Evolutionary conservation across 92 coral and sea anemone genomes (phyloP).

Genomic region (Phenganax subtilis): DNA sequence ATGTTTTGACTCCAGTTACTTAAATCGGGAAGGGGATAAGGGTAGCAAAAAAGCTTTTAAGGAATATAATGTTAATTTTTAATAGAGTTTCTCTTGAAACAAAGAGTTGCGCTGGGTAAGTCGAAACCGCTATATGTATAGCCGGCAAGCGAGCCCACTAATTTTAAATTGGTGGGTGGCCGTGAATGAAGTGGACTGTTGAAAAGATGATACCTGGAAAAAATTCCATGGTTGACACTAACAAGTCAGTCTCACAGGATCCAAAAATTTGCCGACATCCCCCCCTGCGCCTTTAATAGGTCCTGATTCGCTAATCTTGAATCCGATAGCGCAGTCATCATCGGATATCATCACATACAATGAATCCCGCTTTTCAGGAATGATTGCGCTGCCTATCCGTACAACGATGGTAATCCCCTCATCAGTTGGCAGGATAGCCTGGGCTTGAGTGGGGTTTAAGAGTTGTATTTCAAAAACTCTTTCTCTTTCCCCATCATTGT

Average conservation of each 20-base stretch:
- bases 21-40: too few relatives aligned
- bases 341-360: slow-evolving; percentile 25
- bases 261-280: neutral
- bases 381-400: slow-evolving; percentile 15
- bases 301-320: slow-evolving; percentile 29
- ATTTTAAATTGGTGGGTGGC: too few relatives aligned
- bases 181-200: neutral
- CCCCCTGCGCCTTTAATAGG: slow-evolving; percentile 34
- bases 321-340: slow-evolving; percentile 3
- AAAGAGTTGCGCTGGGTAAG: too few relatives aligned
- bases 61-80: too few relatives aligned
- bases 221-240: neutral
- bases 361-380: slow-evolving; percentile 25
- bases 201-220: neutral
- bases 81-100: too few relatives aligned
- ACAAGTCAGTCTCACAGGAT: slow-evolving; percentile 1
- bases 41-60: too few relatives aligned
- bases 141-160: too few relatives aligned
- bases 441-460: neutral
- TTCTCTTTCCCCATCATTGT: slow-evolving; percentile 15
- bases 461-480: neutral
- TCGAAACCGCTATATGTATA: too few relatives aligned
- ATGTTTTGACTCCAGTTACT: too few relatives aligned
- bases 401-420: slow-evolving; percentile 6
- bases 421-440: neutral